Percentiles rank a stretch among this genome's conserved stretches.
These are phyloP conservation scores for Acrocephalus arundinaceus DNA, from an alignment of 2,113 vertebrate species.

Conservation along the genomic window DNA sequence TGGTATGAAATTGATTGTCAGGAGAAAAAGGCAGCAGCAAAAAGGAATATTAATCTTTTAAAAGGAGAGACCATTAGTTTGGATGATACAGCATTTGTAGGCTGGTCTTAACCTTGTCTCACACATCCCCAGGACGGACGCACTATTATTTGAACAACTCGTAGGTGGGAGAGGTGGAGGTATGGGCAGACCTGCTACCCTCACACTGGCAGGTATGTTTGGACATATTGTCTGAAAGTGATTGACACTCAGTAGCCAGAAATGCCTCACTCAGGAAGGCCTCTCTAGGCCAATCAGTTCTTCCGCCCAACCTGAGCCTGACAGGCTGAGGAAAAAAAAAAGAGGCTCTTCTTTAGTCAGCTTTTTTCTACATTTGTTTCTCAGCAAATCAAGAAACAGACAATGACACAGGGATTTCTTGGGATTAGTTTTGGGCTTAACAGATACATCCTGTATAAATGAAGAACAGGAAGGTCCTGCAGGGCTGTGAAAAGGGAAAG, in stretches of 20 bases:
- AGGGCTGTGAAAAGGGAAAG: background rate
- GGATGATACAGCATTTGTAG: constrained; percentile 7
- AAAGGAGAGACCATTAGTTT: background rate
- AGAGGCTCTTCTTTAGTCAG: background rate
- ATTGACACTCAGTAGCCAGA: background rate
- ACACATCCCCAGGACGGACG: rapidly evolving
- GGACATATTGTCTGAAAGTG: background rate
- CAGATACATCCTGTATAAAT: background rate
- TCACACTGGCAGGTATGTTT: background rate
- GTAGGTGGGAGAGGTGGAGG: rapidly evolving
- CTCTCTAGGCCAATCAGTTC: background rate
- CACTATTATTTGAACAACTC: background rate
- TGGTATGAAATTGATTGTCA: background rate
- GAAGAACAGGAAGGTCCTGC: background rate
- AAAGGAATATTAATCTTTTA: background rate
- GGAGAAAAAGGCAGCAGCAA: background rate
- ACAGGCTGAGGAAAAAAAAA: background rate
- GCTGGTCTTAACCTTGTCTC: background rate
- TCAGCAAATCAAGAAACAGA: background rate
- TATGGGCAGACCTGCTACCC: background rate
- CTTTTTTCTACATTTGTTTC: background rate
- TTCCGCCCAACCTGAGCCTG: background rate
- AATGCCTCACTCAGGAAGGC: background rate
- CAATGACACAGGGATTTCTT: background rate
- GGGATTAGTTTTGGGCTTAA: background rate